phyloP scores from a whole-genome alignment of 2,888 invertebrate genomes.

The Cyrtodaria siliqua region DNA sequence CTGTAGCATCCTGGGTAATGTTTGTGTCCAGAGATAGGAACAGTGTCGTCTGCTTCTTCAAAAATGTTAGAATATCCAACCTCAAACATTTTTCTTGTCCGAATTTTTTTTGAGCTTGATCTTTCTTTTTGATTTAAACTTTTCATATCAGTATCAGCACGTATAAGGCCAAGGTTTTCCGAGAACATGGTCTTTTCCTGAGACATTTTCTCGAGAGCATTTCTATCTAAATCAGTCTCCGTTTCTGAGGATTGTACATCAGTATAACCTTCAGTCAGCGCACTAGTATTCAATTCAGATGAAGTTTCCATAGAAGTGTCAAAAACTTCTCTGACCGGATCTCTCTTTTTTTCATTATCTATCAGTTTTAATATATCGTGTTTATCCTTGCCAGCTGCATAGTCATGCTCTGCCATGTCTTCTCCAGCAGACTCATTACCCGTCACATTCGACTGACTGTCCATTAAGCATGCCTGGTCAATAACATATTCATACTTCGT shows the following conservation, averaged over 20 bases:
- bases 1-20: constrained; percentile 38
- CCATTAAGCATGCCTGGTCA: too few species aligned
- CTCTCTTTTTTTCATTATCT: background rate
- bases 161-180: constrained; percentile 55
- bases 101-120: constrained; percentile 20
- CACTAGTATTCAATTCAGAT: constrained; percentile 3
- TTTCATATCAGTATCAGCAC: constrained; percentile 41
- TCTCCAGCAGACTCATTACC: too few species aligned
- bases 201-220: constrained; percentile 21
- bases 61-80: too few species aligned
- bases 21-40: constrained; percentile 31
- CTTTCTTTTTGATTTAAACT: constrained; percentile 19
- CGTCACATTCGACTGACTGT: too few species aligned
- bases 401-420: too few species aligned
- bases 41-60: background rate
- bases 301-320: constrained; percentile 2
- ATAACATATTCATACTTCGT: too few species aligned
- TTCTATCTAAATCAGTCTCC: background rate
- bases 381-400: background rate
- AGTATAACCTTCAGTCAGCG: background rate
- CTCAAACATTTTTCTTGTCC: constrained; percentile 44
- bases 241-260: background rate
- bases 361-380: background rate
- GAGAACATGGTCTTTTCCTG: constrained; percentile 51
- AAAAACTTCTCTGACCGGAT: constrained; percentile 8